Base-by-base conservation (phyloP, 1,140 invertebrate species). In the Stegodyphus mimosarum region DNA sequence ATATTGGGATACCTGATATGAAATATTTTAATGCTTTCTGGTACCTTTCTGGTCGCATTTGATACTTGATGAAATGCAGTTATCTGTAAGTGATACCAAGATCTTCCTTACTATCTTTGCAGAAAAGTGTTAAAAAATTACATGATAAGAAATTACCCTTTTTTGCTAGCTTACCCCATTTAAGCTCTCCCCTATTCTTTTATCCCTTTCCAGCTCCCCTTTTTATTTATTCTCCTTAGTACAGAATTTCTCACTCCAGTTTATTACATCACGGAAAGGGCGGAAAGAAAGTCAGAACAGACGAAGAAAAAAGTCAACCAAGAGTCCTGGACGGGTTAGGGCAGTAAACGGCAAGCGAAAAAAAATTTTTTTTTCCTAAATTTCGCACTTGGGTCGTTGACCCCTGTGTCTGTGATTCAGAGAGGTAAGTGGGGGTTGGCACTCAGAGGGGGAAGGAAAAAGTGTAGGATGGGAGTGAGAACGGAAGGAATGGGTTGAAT, bases 401-500 rank as follows among this genome's bases (percentile, higher is more conserved):
- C 80, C 80, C 80, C 13, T 33, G 33, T 33, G 33, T 33, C 67
- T 60, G 15, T 83, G 70, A 83, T 83, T 83, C 70, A 83, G 71
- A 66, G 64, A 67, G 64, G 64, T 67, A 67, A 67, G 71, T 74
- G 80, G 60, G 71, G 80, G 80, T 50, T 73, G 80, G 33, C 70
- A 74, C 11, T 83, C 18, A 10, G 50, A 52, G 60, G 71, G 53
- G 55, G 55, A 49, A 17, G 10, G 49, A 66, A 83, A 83, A 67
- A 51, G 67, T 55, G 55, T 73, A n/a, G 71, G 80, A 74, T 13
- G 70, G 80, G 70, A 83, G 80, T 83, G 80, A 83, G 80, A 83
- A 83, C 80, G 80, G 80, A 83, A 83, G 80, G 80, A 83, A 66
- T 50, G 70, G 80, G 80, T 83, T 83, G 80, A 83, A 18, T 83